phyloP scores from a whole-genome alignment of 2,113 vertebrate genomes.

The Oriolus oriolus region DNA sequence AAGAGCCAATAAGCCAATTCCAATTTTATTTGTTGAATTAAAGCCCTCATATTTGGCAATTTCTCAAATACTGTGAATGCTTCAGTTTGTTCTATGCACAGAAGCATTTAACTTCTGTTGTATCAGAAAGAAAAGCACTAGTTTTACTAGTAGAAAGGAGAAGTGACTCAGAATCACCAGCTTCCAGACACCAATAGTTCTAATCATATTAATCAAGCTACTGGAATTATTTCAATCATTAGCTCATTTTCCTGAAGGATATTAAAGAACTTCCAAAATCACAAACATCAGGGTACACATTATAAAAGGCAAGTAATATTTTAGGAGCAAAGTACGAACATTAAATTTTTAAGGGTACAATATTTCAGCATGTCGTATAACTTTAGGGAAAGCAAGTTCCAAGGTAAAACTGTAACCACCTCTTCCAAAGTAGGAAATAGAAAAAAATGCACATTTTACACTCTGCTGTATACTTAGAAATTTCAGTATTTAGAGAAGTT shows the following conservation, averaged over 20 bases:
- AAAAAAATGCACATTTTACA: neutral
- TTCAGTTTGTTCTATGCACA: neutral
- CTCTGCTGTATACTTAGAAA: neutral
- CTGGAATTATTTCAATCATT: neutral
- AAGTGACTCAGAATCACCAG: neutral
- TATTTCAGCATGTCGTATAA: neutral
- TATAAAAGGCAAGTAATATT: neutral
- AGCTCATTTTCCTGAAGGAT: neutral
- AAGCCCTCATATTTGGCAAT: neutral
- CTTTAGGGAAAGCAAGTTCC: neutral
- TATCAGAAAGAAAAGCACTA: neutral
- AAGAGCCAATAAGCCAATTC: neutral
- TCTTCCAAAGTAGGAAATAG: neutral
- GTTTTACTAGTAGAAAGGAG: neutral
- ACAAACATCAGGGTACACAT: neutral
- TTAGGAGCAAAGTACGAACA: neutral
- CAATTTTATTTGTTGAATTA: neutral
- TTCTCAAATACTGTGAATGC: neutral
- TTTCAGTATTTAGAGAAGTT: neutral
- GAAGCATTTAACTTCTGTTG: neutral
- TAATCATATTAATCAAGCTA: neutral
- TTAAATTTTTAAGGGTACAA: neutral
- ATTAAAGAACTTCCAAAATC: neutral
- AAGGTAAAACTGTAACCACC: neutral
- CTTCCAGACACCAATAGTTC: neutral